Conservation (phyloP, 2,888 invertebrate species). For the Willowsia nigromaculata region DNA sequence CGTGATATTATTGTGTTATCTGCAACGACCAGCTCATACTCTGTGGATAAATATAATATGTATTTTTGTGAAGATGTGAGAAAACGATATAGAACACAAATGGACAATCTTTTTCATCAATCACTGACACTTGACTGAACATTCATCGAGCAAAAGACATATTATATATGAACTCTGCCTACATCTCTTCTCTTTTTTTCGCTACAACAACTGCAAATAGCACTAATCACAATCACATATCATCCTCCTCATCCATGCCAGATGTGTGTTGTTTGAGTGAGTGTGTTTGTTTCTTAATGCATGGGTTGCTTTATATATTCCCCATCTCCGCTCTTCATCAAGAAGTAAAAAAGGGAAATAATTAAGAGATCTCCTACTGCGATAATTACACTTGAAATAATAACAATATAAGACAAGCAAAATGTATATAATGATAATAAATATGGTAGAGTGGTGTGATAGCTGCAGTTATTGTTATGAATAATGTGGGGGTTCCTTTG, state of each 20-base stretch:
- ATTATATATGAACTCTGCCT: slow-evolving; percentile 33
- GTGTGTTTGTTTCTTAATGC: slow-evolving; percentile 38
- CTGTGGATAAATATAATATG: neutral
- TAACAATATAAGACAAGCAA: slow-evolving; percentile 41
- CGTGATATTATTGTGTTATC: slow-evolving; percentile 17
- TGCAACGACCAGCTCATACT: neutral
- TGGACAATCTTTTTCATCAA: slow-evolving; percentile 69
- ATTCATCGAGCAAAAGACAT: slow-evolving; percentile 42
- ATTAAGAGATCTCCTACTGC: slow-evolving; percentile 70
- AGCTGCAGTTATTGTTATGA: neutral
- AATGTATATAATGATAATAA: neutral
- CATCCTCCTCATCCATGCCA: slow-evolving; percentile 34
- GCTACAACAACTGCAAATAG: neutral
- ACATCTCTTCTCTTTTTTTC: slow-evolving; percentile 17
- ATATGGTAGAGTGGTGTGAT: neutral
- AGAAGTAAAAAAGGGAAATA: slow-evolving; percentile 61
- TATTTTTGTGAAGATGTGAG: slow-evolving; percentile 42
- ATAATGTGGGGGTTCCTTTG: neutral
- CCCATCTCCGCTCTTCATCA: slow-evolving; percentile 35
- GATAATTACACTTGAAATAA: slow-evolving; percentile 66
- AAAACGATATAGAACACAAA: slow-evolving; percentile 53
- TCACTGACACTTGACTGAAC: slow-evolving; percentile 62
- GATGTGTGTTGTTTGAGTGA: slow-evolving; percentile 47
- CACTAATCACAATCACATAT: slow-evolving; percentile 41
- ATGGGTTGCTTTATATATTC: slow-evolving; percentile 7